Conservation (phyloP, 92 coral and sea anemone species). For the Porites cylindrica region DNA sequence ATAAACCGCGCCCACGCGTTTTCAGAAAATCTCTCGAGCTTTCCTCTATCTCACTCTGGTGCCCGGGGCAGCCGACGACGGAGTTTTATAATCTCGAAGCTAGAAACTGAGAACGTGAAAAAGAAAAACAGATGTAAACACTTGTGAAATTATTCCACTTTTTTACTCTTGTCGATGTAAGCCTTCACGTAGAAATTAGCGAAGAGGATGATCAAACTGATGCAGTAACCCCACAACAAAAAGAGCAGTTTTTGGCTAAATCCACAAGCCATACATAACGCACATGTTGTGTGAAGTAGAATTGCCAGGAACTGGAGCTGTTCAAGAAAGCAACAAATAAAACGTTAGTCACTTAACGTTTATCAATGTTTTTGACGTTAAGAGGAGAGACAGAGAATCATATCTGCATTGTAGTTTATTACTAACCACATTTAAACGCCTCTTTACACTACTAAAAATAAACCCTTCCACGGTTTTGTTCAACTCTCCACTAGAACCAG, state of each 20-base stretch:
- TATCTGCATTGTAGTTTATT: no score
- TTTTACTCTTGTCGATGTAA: constrained; percentile 54
- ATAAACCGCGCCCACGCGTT: no score
- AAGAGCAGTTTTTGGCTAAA: constrained; percentile 26
- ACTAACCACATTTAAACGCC: no score
- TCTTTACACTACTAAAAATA: no score
- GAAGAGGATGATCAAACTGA: constrained; percentile 79
- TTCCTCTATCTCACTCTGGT: no score
- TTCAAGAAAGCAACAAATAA: constrained; percentile 25
- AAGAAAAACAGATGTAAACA: not conserved
- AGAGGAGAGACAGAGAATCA: no score
- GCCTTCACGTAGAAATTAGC: constrained; percentile 78
- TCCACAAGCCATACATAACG: constrained; percentile 47
- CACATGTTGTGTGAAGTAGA: constrained; percentile 27
- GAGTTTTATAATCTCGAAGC: not conserved
- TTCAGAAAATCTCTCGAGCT: no score
- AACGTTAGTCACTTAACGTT: not conserved
- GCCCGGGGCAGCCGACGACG: not conserved
- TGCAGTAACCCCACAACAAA: constrained; percentile 69
- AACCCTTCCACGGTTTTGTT: no score
- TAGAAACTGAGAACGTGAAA: not conserved
- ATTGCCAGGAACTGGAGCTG: constrained; percentile 58
- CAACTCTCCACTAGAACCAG: no score
- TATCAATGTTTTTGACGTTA: no score
- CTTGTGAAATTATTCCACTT: constrained; percentile 6